Conservation (phyloP, 2,797 vertebrate genomes). For the Petrocephalus schoutedeni region DNA sequence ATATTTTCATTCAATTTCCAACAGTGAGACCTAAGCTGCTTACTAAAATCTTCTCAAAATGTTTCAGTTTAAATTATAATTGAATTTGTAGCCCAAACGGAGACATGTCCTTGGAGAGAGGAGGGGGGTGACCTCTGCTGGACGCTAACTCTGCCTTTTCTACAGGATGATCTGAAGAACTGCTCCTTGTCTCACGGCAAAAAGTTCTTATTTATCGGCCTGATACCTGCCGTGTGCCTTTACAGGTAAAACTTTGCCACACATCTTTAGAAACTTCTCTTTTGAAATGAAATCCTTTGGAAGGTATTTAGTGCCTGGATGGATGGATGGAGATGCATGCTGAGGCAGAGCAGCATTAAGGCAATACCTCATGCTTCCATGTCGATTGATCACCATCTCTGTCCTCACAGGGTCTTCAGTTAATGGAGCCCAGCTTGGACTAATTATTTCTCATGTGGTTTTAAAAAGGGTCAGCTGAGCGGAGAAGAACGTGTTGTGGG, state of each 20-base stretch:
- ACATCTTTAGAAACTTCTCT: not conserved
- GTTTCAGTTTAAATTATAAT: slow-evolving; percentile 31
- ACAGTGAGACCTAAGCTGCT: slow-evolving; percentile 20
- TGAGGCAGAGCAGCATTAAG: not conserved
- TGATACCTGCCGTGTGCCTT: not conserved
- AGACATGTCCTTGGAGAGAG: not conserved
- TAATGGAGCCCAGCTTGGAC: not conserved
- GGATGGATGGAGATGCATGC: not conserved
- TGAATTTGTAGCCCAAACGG: slow-evolving; percentile 31
- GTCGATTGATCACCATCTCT: not conserved
- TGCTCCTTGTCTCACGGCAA: not conserved
- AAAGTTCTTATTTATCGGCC: not conserved
- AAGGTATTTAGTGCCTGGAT: not conserved
- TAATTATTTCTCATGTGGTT: not conserved
- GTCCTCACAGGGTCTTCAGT: not conserved
- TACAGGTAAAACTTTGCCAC: not conserved
- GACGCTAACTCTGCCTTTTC: not conserved
- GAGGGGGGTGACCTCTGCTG: not conserved
- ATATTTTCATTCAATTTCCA: slow-evolving; percentile 18
- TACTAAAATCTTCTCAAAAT: slow-evolving; percentile 22
- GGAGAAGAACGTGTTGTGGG: not conserved
- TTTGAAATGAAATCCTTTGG: not conserved
- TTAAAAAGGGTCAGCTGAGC: not conserved
- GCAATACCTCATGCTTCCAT: not conserved
- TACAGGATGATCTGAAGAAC: not conserved